phyloP scores from a whole-genome alignment of 2,797 vertebrate genomes.

The Strix occidentalis region DNA sequence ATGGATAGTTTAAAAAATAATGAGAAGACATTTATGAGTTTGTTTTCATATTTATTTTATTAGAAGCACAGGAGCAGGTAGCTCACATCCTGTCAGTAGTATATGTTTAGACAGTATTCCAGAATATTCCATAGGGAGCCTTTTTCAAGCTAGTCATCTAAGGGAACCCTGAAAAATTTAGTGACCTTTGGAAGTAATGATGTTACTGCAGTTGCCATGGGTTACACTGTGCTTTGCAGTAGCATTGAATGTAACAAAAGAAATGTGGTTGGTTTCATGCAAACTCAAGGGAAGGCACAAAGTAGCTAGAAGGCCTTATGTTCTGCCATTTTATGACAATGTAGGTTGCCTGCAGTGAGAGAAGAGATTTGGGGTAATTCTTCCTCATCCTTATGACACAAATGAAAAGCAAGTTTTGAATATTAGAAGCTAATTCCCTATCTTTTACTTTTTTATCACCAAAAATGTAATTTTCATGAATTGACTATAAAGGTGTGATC shows the following conservation, averaged over 20 bases:
- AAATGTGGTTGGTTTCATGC: neutral
- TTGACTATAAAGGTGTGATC: neutral
- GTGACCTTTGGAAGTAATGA: neutral
- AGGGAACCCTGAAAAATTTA: neutral
- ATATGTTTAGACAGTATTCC: neutral
- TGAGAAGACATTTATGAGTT: neutral
- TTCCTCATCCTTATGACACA: neutral
- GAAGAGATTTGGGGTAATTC: neutral
- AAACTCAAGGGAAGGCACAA: neutral
- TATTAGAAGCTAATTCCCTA: conserved; percentile 16
- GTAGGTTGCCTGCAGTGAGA: neutral
- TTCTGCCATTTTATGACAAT: conserved; percentile 4
- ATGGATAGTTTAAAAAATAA: neutral
- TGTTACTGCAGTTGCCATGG: neutral
- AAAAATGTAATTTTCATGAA: neutral
- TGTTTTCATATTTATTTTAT: neutral
- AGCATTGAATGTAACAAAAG: neutral
- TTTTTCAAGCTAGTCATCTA: neutral
- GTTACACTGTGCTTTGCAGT: neutral
- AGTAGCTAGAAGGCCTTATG: conserved; percentile 9
- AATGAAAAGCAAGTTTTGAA: conserved; percentile 2
- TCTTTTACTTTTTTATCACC: conserved; percentile 7
- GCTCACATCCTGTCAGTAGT: neutral
- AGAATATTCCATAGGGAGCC: neutral
- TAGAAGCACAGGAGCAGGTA: neutral